Conservation (phyloP, 2,113 vertebrate species). For the Rynchops niger region DNA sequence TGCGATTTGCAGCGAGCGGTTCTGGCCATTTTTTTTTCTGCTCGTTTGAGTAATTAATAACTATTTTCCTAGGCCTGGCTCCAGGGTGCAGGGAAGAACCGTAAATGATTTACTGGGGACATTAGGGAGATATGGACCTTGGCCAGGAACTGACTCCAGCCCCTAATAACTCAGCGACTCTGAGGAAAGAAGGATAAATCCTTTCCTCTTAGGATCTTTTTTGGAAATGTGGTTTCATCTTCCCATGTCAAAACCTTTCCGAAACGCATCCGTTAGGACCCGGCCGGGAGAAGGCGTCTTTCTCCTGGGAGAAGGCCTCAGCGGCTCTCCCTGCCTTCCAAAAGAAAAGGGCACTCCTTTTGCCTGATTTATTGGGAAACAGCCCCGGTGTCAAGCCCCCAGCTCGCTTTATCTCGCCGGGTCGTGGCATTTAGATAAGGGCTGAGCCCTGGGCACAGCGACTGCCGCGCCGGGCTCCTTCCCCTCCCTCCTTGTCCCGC, state of each 20-base stretch:
- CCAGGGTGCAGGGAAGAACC: slow-evolving; percentile 45
- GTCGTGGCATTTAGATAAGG: background rate
- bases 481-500: background rate
- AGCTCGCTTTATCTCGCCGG: background rate
- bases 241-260: slow-evolving; percentile 39
- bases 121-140: slow-evolving; percentile 43
- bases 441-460: background rate
- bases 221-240: slow-evolving; percentile 17
- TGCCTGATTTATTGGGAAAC: background rate
- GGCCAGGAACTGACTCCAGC: slow-evolving; percentile 43
- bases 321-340: background rate
- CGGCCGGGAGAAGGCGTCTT: background rate
- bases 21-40: slow-evolving; percentile 45
- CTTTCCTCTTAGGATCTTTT: background rate
- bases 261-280: background rate
- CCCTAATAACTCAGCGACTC: slow-evolving; percentile 20
- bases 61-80: slow-evolving; percentile 72
- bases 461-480: background rate
- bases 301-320: background rate
- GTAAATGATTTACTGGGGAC: slow-evolving; percentile 67
- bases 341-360: background rate
- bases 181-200: slow-evolving; percentile 32
- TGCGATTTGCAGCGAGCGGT: slow-evolving; percentile 13
- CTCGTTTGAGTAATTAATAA: slow-evolving; percentile 65
- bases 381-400: background rate